Percentiles rank a stretch among this genome's conserved stretches.
These are phyloP conservation scores for Camponotus pennsylvanicus DNA, from an alignment of 1,140 invertebrate genomes.

Conservation along the genomic window DNA sequence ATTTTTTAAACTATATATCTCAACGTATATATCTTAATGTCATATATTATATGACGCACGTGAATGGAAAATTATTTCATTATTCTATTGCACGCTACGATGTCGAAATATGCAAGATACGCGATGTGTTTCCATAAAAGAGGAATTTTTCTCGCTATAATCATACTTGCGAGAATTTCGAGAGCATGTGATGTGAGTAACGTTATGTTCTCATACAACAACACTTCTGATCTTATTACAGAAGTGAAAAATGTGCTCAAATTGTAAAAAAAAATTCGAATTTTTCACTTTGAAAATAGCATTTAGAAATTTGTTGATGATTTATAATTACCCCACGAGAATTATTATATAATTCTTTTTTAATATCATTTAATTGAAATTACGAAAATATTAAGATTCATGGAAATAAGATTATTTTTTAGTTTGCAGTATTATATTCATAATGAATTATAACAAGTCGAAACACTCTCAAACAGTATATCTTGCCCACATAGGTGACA, in stretches of 20 bases:
- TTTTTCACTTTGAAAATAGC: not conserved
- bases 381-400: not conserved
- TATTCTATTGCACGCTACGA: not conserved
- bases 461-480: not conserved
- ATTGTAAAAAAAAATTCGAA: not conserved
- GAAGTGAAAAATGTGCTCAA: not conserved
- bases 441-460: not conserved
- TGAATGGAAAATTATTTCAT: conserved; percentile 9
- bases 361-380: not conserved
- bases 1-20: not conserved
- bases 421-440: not conserved
- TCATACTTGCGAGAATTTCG: not conserved
- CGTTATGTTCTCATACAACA: not conserved
- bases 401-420: not conserved
- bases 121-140: not conserved
- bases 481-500: conserved; percentile 18
- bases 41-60: no score
- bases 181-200: not conserved
- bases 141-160: not conserved
- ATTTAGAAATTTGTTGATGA: not conserved
- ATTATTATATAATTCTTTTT: not conserved
- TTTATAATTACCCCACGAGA: not conserved
- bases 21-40: no score
- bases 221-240: not conserved
- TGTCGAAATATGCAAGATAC: not conserved